phyloP scores from a whole-genome alignment of 2,888 invertebrate genomes.

The Mesochorus sp. region DNA sequence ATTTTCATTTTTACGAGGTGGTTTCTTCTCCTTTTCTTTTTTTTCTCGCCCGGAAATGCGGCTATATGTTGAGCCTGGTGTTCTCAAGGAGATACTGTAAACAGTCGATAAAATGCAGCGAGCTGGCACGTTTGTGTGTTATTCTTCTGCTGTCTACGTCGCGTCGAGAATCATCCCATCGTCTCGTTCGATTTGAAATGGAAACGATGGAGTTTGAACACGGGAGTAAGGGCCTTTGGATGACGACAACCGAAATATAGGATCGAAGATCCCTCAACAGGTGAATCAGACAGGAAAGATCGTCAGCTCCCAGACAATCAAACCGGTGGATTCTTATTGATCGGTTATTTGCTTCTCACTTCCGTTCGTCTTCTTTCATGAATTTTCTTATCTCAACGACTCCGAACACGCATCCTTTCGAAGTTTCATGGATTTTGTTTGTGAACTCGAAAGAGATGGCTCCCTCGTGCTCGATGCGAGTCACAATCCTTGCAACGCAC shows the following conservation, averaged over 20 bases:
- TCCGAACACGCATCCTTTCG: slow-evolving; percentile 45
- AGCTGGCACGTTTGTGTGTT: slow-evolving; percentile 51
- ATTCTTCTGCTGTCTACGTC: slow-evolving; percentile 7
- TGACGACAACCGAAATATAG: neutral
- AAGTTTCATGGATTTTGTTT: neutral
- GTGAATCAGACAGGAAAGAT: slow-evolving; percentile 60
- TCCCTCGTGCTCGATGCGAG: slow-evolving; percentile 62
- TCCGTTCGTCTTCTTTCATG: neutral
- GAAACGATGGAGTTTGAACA: neutral
- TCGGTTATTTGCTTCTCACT: neutral
- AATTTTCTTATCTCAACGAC: neutral
- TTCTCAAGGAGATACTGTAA: slow-evolving; percentile 65
- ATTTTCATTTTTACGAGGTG: slow-evolving; percentile 15
- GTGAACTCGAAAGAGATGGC: slow-evolving; percentile 51
- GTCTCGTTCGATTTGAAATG: slow-evolving; percentile 9
- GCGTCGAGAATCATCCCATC: no score
- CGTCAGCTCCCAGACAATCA: slow-evolving; percentile 68
- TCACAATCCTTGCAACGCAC: slow-evolving; percentile 60
- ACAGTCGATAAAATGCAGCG: slow-evolving; percentile 65
- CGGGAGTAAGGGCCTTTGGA: neutral
- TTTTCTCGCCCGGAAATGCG: slow-evolving; percentile 69
- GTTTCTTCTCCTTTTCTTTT: neutral
- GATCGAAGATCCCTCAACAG: neutral
- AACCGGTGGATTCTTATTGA: slow-evolving; percentile 50
- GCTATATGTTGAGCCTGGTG: slow-evolving; percentile 72